A percentile compares a stretch with the other conserved stretches of the same genome.
phyloP scores from a whole-genome alignment of 2,888 invertebrate species.

The Keiferia lycopersicella region DNA sequence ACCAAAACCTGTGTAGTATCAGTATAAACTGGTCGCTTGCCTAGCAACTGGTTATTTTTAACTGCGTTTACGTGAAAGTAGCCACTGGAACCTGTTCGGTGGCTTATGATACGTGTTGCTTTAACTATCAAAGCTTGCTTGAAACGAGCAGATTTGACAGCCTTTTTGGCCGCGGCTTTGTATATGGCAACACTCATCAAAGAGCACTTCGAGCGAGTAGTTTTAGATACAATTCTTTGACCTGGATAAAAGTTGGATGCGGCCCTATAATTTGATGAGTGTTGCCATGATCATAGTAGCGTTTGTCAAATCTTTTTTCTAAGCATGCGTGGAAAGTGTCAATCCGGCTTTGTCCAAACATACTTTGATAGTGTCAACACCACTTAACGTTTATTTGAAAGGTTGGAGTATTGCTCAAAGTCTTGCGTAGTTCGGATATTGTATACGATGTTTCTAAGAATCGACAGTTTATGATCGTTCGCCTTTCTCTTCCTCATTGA shows the following conservation, averaged over 20 bases:
- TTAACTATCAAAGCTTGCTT: no score
- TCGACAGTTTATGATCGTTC: conserved; percentile 6
- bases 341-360: no score
- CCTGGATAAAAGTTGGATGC: no score
- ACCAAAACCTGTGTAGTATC: conserved; percentile 37
- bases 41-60: conserved; percentile 48
- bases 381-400: not conserved
- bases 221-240: no score
- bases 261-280: no score
- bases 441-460: conserved; percentile 8
- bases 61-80: conserved; percentile 56
- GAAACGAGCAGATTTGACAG: no score
- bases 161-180: no score
- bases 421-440: not conserved
- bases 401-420: not conserved
- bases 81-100: conserved; percentile 19
- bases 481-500: conserved; percentile 11
- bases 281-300: no score
- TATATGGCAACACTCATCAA: no score
- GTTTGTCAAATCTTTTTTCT: no score
- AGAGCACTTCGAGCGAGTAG: no score
- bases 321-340: no score
- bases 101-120: conserved; percentile 14
- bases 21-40: conserved; percentile 42
- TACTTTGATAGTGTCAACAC: not conserved